Conservation (phyloP, 2,888 invertebrate genomes). For the Zhuqinia jingwanae region DNA sequence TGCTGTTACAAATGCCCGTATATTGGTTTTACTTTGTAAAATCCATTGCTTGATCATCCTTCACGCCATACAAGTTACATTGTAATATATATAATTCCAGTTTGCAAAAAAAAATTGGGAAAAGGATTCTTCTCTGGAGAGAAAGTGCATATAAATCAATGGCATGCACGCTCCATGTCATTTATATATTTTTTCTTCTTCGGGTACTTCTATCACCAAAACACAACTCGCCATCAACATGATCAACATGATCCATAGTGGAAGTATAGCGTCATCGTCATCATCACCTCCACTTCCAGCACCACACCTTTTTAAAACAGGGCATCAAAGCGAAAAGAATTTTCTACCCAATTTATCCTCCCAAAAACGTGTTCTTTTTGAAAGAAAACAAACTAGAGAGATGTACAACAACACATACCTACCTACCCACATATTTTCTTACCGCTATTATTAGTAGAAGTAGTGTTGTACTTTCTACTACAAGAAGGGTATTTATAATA, state of each 20-base stretch:
- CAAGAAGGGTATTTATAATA: not conserved
- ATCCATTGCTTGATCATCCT: not conserved
- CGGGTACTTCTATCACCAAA: constrained; percentile 18
- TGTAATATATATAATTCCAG: too few relatives aligned
- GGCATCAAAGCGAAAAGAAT: constrained; percentile 42
- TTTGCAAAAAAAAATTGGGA: not conserved
- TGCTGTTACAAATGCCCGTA: not conserved
- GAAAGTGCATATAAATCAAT: constrained; percentile 54
- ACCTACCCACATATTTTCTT: too few relatives aligned
- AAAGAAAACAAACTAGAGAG: not conserved
- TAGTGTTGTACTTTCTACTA: not conserved
- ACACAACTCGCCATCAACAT: not conserved
- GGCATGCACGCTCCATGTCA: constrained; percentile 51
- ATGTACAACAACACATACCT: not conserved
- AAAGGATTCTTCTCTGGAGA: not conserved
- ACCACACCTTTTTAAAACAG: constrained; percentile 54
- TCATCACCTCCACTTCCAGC: not conserved
- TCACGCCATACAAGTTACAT: too few relatives aligned
- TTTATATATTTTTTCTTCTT: too few relatives aligned
- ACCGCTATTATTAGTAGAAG: too few relatives aligned
- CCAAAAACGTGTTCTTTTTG: constrained; percentile 31
- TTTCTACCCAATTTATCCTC: constrained; percentile 45
- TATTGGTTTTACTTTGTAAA: constrained; percentile 17
- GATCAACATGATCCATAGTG: too few relatives aligned
- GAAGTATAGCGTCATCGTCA: not conserved